phyloP scores from a whole-genome alignment of 2,888 invertebrate species.

The Micoletzkya japonica region DNA sequence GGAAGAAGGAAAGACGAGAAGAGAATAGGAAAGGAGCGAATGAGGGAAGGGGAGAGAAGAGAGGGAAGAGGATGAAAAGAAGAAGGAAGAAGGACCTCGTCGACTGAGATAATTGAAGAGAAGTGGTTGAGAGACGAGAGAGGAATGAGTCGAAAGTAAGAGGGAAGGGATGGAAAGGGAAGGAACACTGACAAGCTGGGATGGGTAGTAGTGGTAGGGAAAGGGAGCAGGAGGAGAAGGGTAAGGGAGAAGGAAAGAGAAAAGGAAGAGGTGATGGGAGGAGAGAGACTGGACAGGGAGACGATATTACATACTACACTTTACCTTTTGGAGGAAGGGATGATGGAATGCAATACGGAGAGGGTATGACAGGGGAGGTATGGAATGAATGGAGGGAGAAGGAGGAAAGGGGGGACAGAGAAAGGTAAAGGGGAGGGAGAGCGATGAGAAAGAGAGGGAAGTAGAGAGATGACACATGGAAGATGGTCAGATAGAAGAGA shows the following conservation, averaged over 20 bases:
- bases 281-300: not conserved
- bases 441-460: too few species aligned
- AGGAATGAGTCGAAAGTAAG: not conserved
- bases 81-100: not conserved
- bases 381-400: too few species aligned
- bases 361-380: too few species aligned
- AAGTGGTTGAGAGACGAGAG: too few species aligned
- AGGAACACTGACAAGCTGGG: not conserved
- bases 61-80: not conserved
- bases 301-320: too few species aligned
- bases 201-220: not conserved
- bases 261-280: not conserved
- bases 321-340: too few species aligned
- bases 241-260: not conserved
- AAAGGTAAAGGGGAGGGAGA: too few species aligned
- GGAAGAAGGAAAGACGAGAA: not conserved
- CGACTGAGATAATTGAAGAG: too few species aligned
- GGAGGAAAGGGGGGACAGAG: too few species aligned
- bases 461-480: too few species aligned
- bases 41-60: not conserved
- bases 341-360: too few species aligned
- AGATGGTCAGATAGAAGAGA: too few species aligned
- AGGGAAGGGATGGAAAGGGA: not conserved
- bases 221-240: not conserved
- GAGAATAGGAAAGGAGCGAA: conserved; percentile 5